Percentiles rank a stretch among this genome's conserved stretches.
Evolutionary conservation across 2,113 vertebrate species (phyloP).

Genomic region (Casuarius casuarius): DNA sequence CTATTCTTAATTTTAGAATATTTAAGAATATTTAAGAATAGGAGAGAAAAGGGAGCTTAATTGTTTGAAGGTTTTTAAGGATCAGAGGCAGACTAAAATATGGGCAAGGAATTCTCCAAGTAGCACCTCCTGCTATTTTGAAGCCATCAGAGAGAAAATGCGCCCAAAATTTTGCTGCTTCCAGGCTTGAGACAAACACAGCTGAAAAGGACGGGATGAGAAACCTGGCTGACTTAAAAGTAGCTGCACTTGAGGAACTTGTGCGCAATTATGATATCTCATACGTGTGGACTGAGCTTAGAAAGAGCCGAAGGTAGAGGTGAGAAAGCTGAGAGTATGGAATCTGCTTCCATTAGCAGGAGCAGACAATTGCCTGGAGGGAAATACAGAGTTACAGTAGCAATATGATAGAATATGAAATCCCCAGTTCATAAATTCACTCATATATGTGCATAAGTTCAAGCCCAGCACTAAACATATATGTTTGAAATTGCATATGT

Average conservation of each 20-base stretch:
- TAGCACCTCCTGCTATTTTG: background rate
- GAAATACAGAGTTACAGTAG: background rate
- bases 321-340: background rate
- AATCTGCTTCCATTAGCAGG: background rate
- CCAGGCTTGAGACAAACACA: background rate
- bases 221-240: background rate
- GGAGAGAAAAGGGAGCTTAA: background rate
- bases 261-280: background rate
- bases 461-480: background rate
- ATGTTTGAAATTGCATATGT: background rate
- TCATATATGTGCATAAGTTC: background rate
- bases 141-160: background rate
- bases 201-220: background rate
- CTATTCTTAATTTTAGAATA: too few species aligned
- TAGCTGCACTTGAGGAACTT: background rate
- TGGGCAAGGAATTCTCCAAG: background rate
- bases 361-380: background rate
- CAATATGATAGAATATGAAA: background rate
- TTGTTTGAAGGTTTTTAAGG: background rate
- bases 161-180: background rate
- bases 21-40: background rate
- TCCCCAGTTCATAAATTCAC: rapidly evolving
- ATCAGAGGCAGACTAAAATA: background rate
- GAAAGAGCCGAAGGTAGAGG: background rate
- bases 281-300: background rate